These are phyloP conservation scores for Eilema sororculum DNA, from an alignment of 2,888 invertebrate species.

Conservation along the genomic window DNA sequence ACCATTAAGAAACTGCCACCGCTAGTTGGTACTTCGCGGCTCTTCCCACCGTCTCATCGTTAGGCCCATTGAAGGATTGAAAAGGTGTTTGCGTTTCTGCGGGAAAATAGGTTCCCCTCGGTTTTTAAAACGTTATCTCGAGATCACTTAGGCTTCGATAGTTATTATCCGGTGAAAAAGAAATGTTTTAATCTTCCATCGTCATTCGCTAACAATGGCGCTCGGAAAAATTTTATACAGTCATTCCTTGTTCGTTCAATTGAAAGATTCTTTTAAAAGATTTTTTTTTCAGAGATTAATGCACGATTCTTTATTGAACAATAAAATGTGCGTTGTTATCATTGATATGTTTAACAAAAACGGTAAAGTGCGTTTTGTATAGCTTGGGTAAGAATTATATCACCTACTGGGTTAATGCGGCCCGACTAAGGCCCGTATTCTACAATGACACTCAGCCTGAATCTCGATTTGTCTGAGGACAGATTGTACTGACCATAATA, in stretches of 20 bases:
- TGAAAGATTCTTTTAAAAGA: conserved; percentile 63
- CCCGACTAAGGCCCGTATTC: not conserved
- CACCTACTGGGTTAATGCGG: not conserved
- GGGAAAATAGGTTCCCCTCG: conserved; percentile 84
- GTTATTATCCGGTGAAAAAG: conserved; percentile 79
- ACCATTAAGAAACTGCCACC: conserved; percentile 85
- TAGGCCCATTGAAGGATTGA: conserved; percentile 83
- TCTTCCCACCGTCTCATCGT: conserved; percentile 73
- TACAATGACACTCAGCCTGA: too few relatives aligned
- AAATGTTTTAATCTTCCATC: conserved; percentile 85
- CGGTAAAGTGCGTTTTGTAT: not conserved
- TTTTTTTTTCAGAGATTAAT: conserved; percentile 51
- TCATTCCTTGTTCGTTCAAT: conserved; percentile 77
- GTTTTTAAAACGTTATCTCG: conserved; percentile 76
- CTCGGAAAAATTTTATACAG: conserved; percentile 75
- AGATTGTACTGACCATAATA: too few relatives aligned
- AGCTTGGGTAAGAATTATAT: not conserved
- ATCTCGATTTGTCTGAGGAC: too few relatives aligned
- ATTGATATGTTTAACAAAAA: conserved; percentile 23
- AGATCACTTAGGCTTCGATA: conserved; percentile 86
- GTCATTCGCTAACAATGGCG: conserved; percentile 83
- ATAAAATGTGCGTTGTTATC: conserved; percentile 46
- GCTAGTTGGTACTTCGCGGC: conserved; percentile 81
- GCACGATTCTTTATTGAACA: conserved; percentile 45
- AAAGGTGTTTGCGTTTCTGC: conserved; percentile 86